A percentile compares a stretch with the other conserved stretches of the same genome.
phyloP scores from a whole-genome alignment of 2,113 vertebrate species.

The Propithecus coquereli region DNA sequence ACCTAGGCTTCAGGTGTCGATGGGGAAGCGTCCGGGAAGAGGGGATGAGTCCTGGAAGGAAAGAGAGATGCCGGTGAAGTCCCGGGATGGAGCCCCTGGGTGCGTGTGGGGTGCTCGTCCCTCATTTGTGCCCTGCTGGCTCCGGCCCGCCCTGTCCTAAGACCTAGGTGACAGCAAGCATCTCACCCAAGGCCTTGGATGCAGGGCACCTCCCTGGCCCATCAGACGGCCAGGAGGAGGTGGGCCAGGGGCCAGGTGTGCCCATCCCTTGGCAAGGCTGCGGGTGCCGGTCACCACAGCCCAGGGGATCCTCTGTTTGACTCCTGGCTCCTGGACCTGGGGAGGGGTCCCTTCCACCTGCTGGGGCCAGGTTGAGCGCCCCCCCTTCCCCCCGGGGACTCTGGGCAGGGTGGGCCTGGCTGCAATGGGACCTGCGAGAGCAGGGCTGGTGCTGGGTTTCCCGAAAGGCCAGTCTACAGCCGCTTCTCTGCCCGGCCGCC shows the following conservation, averaged over 20 bases:
- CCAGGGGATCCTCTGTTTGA: rapidly evolving
- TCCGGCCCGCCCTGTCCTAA: rapidly evolving
- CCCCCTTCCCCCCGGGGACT: too few relatives aligned
- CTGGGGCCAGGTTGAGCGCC: not conserved
- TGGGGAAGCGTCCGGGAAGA: rapidly evolving
- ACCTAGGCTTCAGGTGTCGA: rapidly evolving
- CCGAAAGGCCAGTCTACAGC: rapidly evolving
- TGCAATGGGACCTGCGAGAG: not conserved
- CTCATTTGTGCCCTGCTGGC: rapidly evolving
- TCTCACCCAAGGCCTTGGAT: too few relatives aligned
- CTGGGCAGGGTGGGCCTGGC: not conserved
- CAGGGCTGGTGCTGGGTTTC: not conserved
- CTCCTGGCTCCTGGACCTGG: not conserved
- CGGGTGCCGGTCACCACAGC: rapidly evolving
- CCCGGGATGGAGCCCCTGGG: rapidly evolving
- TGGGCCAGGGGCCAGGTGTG: rapidly evolving
- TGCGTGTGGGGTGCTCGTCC: rapidly evolving
- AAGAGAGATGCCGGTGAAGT: not conserved
- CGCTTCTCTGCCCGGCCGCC: not conserved
- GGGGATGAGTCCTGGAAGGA: not conserved
- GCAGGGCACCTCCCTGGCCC: too few relatives aligned
- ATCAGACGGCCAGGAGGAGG: not conserved
- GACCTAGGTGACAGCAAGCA: rapidly evolving
- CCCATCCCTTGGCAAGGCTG: not conserved
- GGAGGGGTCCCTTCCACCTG: not conserved